These are phyloP conservation scores for Trichosurus vulpecula DNA, from an alignment of 2,797 vertebrate species.

Conservation along the genomic window DNA sequence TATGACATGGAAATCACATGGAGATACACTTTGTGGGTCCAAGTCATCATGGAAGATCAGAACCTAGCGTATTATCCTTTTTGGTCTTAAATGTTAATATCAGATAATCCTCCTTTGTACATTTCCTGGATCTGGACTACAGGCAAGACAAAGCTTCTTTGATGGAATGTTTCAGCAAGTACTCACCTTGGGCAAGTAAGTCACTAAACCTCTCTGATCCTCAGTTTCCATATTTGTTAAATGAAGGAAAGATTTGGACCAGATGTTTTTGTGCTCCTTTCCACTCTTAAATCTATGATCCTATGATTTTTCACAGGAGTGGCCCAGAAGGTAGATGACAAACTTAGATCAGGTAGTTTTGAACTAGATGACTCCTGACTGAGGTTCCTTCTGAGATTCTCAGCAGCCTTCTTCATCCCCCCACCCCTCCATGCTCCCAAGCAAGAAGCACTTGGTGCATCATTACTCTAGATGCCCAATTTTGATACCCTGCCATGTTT, in stretches of 20 bases:
- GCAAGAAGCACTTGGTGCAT: not conserved
- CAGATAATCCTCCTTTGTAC: not conserved
- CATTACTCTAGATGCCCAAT: conserved; percentile 10
- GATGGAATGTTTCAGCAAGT: not conserved
- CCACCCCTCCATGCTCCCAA: not conserved
- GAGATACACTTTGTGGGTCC: not conserved
- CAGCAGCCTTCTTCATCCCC: not conserved
- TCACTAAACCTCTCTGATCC: not conserved
- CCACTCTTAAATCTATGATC: not conserved
- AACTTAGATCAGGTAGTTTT: not conserved
- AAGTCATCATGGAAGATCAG: not conserved
- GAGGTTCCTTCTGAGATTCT: not conserved
- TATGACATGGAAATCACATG: not conserved
- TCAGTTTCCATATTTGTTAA: not conserved
- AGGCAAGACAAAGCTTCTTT: not conserved
- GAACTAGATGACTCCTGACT: not conserved
- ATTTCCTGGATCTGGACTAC: not conserved
- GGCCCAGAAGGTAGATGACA: not conserved
- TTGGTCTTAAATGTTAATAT: not conserved
- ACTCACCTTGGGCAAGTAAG: not conserved
- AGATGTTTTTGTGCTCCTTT: not conserved
- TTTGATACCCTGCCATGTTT: not conserved
- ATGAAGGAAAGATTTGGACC: not conserved
- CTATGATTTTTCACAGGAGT: not conserved
- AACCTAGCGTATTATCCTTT: not conserved